Conservation (phyloP, 2,113 vertebrate genomes). For the Sialia sialis region DNA sequence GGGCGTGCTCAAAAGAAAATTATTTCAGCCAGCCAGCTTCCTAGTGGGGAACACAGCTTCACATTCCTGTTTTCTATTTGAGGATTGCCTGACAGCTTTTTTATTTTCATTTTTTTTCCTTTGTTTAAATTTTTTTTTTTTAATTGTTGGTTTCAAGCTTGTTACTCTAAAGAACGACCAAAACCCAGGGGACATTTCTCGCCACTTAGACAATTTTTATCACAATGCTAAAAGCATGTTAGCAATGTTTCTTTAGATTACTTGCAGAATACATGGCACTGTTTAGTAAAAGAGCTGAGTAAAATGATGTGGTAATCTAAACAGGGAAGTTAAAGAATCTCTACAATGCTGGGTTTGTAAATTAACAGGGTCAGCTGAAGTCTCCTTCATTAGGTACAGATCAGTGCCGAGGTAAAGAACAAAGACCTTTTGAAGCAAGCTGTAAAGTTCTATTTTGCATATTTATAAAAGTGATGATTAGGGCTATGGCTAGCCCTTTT, state of each 20-base stretch:
- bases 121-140: neutral
- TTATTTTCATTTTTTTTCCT: neutral
- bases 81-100: neutral
- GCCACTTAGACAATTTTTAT: neutral
- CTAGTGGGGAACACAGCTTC: neutral
- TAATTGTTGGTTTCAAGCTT: neutral
- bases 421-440: neutral
- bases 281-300: neutral
- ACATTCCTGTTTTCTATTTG: conserved; percentile 13
- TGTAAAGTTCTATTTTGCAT: neutral
- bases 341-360: neutral
- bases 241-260: neutral
- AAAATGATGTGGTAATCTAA: neutral
- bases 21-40: neutral
- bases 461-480: neutral
- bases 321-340: neutral
- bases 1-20: neutral
- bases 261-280: neutral
- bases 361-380: neutral
- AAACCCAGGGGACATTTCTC: neutral
- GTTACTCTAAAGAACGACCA: neutral
- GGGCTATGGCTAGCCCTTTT: neutral
- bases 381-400: neutral
- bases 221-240: neutral
- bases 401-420: neutral